Percentiles rank a stretch among this genome's conserved stretches.
phyloP scores from a whole-genome alignment of 2,888 invertebrate genomes.

The Mimachlamys varia region DNA sequence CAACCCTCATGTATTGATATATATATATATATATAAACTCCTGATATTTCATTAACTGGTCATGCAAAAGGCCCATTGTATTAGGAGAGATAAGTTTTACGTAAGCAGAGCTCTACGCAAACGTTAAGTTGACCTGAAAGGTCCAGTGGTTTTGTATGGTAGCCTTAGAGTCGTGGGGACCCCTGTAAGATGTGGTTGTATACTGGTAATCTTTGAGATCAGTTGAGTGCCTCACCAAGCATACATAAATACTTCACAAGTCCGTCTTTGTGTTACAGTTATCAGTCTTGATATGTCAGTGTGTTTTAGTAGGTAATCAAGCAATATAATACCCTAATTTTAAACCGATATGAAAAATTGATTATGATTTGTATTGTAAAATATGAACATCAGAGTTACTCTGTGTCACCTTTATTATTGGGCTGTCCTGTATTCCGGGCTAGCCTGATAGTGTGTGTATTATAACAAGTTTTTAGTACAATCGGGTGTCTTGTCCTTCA shows the following conservation, averaged over 20 bases:
- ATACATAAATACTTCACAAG: constrained; percentile 33
- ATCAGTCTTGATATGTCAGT: not conserved
- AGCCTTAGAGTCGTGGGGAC: constrained; percentile 9
- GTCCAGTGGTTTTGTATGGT: constrained; percentile 20
- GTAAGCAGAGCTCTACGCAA: constrained; percentile 19
- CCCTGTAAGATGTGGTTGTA: constrained; percentile 14
- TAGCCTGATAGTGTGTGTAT: not conserved
- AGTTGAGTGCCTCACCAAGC: not conserved
- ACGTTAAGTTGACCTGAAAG: constrained; percentile 17
- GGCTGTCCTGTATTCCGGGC: not conserved
- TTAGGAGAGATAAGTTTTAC: constrained; percentile 15
- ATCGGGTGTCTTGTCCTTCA: not conserved
- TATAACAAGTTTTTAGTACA: not conserved
- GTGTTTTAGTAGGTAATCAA: constrained; percentile 25
- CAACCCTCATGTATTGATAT: not conserved
- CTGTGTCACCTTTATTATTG: not conserved
- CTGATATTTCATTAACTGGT: not conserved
- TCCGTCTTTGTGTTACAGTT: constrained; percentile 1
- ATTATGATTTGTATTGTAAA: not conserved
- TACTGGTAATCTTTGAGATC: not conserved
- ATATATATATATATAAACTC: not conserved
- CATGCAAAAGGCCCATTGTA: constrained; percentile 11
- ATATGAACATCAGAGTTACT: constrained; percentile 27
- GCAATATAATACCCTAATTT: constrained; percentile 31
- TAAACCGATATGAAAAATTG: constrained; percentile 8